Evolutionary conservation across 2,113 vertebrate species (phyloP).

Genomic region (Ammospiza caudacuta): DNA sequence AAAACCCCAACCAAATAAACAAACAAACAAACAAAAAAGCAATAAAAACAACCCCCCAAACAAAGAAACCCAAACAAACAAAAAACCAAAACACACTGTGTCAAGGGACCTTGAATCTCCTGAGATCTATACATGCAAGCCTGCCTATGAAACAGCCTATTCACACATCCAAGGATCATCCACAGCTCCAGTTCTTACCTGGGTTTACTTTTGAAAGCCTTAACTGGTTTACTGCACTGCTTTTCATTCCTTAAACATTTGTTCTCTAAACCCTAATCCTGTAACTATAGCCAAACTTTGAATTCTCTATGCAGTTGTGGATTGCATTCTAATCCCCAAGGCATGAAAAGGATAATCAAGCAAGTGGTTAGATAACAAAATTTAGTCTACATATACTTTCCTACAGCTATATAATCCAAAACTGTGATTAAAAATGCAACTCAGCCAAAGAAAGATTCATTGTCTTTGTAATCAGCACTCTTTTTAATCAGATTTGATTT

Average conservation of each 20-base stretch:
- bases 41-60: not conserved
- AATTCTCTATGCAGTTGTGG: not conserved
- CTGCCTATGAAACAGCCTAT: not conserved
- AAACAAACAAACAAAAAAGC: not conserved
- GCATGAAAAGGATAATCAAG: not conserved
- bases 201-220: not conserved
- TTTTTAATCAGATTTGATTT: not conserved
- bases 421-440: not conserved
- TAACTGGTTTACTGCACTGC: not conserved
- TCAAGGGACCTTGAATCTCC: not conserved
- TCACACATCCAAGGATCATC: not conserved
- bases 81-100: not conserved
- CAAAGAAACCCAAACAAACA: not conserved
- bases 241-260: not conserved
- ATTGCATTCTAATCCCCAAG: not conserved
- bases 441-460: not conserved
- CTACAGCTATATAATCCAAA: not conserved
- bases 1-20: accelerated
- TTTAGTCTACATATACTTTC: not conserved
- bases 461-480: not conserved
- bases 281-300: not conserved
- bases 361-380: not conserved
- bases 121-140: not conserved
- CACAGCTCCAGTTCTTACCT: not conserved
- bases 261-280: not conserved